Evolutionary conservation across 2,113 vertebrate species (phyloP), one percentile per base, ranked within the genome.

Genomic region (Silurus glanis): DNA sequence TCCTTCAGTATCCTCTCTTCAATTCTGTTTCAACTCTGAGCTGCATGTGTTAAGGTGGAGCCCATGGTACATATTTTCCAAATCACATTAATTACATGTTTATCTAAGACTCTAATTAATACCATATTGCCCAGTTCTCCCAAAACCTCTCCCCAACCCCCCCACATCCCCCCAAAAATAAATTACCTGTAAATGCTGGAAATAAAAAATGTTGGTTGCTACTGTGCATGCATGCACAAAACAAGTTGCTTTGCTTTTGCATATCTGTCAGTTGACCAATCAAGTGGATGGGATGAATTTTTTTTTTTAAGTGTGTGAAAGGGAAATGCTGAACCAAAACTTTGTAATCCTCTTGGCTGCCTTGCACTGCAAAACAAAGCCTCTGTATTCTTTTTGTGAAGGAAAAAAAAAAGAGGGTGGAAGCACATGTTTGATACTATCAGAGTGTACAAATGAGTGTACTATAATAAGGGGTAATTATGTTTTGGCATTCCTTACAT

Each of bases 401-500:
- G 49, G 37, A 37, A 37, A 37, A 87, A 89, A 87, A 88, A 83
- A 88, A 80, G 61, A 59, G 58, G 80, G 64, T 71, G 14, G 79
- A 84, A 90, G 89, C 83, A 89, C 91, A 90, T 90, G 91, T 90
- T 90, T 90, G 93, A 93, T 93, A 91, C 88, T 92, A 92, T 92
- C 89, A 89, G 89, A 91, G 84, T 91, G 92, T 92, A 93, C 91
- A 92, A 93, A 94, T 91, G 90, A 93, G 90, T 88, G 87, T 90
- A 93, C 94, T 92, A 94, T 92, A 93, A 95, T 95, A 92, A 93
- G 91, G 91, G 91, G 91, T 94, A 94, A 95, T 94, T 94, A 94
- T 93, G 90, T 92, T 93, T 91, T 89, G 90, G 91, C 94, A 94
- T 94, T 95, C 93, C 92, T 79, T 82, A 84, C 91, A 91, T 93